phyloP scores from a whole-genome alignment of 1,140 invertebrate species.

The Teleopsis dalmanni region DNA sequence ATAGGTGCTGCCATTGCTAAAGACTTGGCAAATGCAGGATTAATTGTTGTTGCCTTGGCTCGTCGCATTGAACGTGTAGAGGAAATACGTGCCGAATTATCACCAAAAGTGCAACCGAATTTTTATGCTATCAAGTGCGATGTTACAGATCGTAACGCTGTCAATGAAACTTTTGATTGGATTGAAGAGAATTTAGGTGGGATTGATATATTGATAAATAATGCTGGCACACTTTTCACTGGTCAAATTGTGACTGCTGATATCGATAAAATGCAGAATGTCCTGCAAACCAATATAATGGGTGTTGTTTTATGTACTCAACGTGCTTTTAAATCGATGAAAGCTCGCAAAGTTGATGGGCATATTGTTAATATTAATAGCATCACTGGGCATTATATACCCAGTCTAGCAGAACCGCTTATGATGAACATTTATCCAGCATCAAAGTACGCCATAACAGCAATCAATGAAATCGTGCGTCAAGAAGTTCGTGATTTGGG shows the following conservation, averaged over 20 bases:
- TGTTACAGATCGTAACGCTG: slow-evolving; percentile 53
- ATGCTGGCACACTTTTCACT: slow-evolving; percentile 55
- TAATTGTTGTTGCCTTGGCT: slow-evolving; percentile 60
- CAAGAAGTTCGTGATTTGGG: slow-evolving; percentile 54
- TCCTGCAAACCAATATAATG: slow-evolving; percentile 47
- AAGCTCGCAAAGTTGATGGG: slow-evolving; percentile 50
- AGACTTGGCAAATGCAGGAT: slow-evolving; percentile 50
- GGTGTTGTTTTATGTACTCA: slow-evolving; percentile 48
- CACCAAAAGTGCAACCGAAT: slow-evolving; percentile 13
- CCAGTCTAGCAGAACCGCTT: background rate
- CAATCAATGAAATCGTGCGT: slow-evolving; percentile 55
- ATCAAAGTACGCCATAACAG: slow-evolving; percentile 63
- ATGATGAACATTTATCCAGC: slow-evolving; percentile 46
- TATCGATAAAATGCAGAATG: slow-evolving; percentile 11
- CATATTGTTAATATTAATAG: slow-evolving; percentile 41
- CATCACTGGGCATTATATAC: slow-evolving; percentile 45
- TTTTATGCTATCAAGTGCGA: slow-evolving; percentile 51
- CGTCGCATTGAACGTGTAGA: slow-evolving; percentile 53
- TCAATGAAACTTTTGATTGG: slow-evolving; percentile 53
- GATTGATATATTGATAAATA: slow-evolving; percentile 63
- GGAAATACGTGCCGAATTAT: slow-evolving; percentile 16
- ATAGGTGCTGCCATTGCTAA: slow-evolving; percentile 54
- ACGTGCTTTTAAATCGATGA: slow-evolving; percentile 53
- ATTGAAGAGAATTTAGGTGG: slow-evolving; percentile 49
- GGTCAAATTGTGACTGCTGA: slow-evolving; percentile 55